Base-by-base conservation (phyloP, 1,140 invertebrate species). In the Leptestheria dahalacensis region DNA sequence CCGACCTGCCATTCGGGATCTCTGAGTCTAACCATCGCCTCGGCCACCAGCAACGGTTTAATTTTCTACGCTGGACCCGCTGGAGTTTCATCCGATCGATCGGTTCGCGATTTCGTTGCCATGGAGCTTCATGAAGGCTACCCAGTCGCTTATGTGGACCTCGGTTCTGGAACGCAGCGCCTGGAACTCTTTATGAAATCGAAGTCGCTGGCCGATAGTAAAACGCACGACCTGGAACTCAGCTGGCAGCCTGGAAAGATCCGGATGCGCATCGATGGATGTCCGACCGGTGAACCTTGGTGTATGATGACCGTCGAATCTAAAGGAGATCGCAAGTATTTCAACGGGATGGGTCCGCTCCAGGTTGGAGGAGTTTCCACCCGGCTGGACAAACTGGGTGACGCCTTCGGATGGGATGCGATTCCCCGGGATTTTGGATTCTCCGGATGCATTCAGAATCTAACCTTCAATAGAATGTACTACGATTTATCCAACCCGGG, bases 61-160 rank as follows among this genome's bases (percentile, higher is more conserved):
- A 76, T 97, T 23, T 86, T 97, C 70, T 98, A 97, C 70, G 77
- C 90, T 67, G 94, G 94, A 18, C 94, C 94, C 0, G 75, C 91
- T 59, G 69, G 66, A 10, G 68, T 71, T 52, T 71, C 69, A 2
- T n/a, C 57, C 10, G 69, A 79, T 56, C 68, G 83, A 20, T 71
- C 75, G 50, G 73, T 86, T 29, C 75, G 79, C 77, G 95, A 97
- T 77, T 98, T 96, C 68, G 84, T 97, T 72, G 82, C 91, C 0
- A 65, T 97, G 47, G 91, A 97, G 71, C 71, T 98, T 24, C 72
- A 79, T n/a, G 78, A 86, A 58, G 91, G 93, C 12, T 86, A 79
- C 67, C 88, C 90, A 1, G 76, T 86, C 1, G 73, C 97, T 0
- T 79, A 88, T 18, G 79, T 97, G 12, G 86, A 97, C 73, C 94